Conservation (phyloP, 2,888 invertebrate species). For the Macropis europaea region DNA sequence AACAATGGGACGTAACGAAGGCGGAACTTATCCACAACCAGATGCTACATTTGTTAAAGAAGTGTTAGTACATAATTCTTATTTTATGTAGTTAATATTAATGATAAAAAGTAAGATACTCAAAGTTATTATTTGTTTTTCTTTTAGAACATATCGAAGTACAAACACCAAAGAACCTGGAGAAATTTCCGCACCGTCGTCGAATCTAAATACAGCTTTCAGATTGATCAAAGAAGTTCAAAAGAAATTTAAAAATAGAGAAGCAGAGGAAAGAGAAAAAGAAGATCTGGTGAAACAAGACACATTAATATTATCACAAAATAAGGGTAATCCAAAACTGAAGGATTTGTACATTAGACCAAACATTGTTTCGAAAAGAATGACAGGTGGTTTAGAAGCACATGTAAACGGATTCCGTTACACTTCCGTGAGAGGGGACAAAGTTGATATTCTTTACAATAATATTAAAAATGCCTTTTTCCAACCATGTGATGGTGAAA, state of each 20-base stretch:
- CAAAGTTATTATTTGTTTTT: constrained; percentile 12
- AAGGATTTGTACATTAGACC: constrained; percentile 99
- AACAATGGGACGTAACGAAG: constrained; percentile 96
- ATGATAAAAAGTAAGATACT: background rate
- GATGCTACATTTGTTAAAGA: constrained; percentile 99
- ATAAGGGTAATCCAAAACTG: constrained; percentile 98
- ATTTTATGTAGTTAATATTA: background rate
- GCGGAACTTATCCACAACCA: constrained; percentile 94
- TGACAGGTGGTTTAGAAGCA: constrained; percentile 94
- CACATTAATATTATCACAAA: constrained; percentile 94
- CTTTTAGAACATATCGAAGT: constrained; percentile 93
- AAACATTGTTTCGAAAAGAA: constrained; percentile 98
- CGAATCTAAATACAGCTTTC: constrained; percentile 97
- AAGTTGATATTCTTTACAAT: constrained; percentile 99
- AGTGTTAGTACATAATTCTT: constrained; percentile 85
- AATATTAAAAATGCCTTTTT: constrained; percentile 99
- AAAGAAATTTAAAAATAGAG: constrained; percentile 98
- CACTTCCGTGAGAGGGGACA: constrained; percentile 99
- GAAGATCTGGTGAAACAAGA: constrained; percentile 99
- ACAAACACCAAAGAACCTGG: constrained; percentile 99
- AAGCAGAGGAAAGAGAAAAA: constrained; percentile 98
- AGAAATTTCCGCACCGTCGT: constrained; percentile 94
- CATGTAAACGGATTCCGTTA: constrained; percentile 98
- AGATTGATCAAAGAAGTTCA: constrained; percentile 99
- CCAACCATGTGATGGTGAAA: constrained; percentile 99